Evolutionary conservation across 2,797 vertebrate genomes (phyloP), one percentile per base, ranked within the genome.

Genomic region (Siniperca undulata): DNA sequence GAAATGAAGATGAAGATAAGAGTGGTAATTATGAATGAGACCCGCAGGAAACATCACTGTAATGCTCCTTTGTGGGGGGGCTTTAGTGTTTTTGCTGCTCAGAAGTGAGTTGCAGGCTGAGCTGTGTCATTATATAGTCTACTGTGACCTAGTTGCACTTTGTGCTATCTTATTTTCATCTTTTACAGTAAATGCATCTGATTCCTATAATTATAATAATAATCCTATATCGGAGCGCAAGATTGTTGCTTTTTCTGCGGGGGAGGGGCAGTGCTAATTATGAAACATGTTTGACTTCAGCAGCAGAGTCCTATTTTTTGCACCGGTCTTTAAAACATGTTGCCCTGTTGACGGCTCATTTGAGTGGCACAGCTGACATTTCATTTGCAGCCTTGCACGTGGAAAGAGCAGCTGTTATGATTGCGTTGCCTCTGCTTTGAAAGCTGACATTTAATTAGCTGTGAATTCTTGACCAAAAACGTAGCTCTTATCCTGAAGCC

Each of bases 1-100:
- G 92, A 90, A 91, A 80, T 85, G 85, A 96, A 95, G 93, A 98
- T 98, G 97, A 98, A 96, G 97, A 96, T 96, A 80, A 95, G 96
- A 95, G 88, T 97, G 97, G 98, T 98, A 95, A 97, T 94, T 89
- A 86, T 92, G 86, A 82, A 74, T 80, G 84, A 91, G 77, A 92
- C 83, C 92, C 83, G 53, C 58, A 36, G 75, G 56, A 73, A 82
- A 74, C 24, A 10, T 75, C 38, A 59, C 17, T 86, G 77, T 69
- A 34, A 56, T 74, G 78, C 44, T 69, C 52, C 13, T 34, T 74
- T 88, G 36, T 74, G 3, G 52, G 19, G 62, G 46, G 46, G 24
- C 22, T 67, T 65, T 55, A 12, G 46, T 84, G 74, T 74, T 68
- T 80, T 9, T 64, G 77, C 42, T 9, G 72, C 70, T 83, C 61